A percentile compares a stretch with the other conserved stretches of the same genome.
These are phyloP conservation scores for Genyomyrus donnyi DNA, from an alignment of 2,113 vertebrate genomes.

Conservation along the genomic window DNA sequence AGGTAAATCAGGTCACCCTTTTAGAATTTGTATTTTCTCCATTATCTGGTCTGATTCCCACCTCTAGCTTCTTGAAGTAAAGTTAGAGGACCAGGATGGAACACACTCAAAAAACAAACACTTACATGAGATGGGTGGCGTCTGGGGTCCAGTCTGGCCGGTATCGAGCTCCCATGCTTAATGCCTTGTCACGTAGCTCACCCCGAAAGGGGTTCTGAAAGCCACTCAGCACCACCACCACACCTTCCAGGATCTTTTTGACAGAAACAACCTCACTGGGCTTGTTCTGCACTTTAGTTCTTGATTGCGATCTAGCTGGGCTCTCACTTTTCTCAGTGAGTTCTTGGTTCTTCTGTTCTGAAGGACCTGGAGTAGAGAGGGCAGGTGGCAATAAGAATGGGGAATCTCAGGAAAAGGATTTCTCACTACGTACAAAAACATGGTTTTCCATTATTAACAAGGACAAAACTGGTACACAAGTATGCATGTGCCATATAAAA, in stretches of 20 bases:
- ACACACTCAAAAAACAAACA: neutral
- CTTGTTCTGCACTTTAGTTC: conserved; percentile 39
- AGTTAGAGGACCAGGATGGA: neutral
- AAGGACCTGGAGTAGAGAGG: conserved; percentile 30
- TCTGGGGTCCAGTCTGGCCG: conserved; percentile 75
- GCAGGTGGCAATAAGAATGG: neutral
- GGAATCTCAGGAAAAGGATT: neutral
- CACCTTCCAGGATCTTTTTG: conserved; percentile 64
- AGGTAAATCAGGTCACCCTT: neutral
- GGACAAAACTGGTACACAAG: neutral
- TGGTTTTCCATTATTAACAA: neutral
- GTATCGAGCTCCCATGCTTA: conserved; percentile 81
- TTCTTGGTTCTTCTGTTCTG: conserved; percentile 41
- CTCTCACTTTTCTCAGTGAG: conserved; percentile 38
- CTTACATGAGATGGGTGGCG: conserved; percentile 83
- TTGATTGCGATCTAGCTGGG: conserved; percentile 38
- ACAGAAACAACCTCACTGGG: conserved; percentile 47
- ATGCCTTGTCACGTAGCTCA: conserved; percentile 78
- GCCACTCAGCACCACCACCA: conserved; percentile 82
- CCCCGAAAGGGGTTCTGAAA: conserved; percentile 85
- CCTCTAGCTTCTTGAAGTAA: neutral
- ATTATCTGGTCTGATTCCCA: neutral
- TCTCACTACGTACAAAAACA: neutral
- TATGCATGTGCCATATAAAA: neutral
- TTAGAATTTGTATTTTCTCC: neutral